Evolutionary conservation across 2,113 vertebrate genomes (phyloP), one percentile per base, ranked within the genome.

Genomic region (Anguilla japonica): DNA sequence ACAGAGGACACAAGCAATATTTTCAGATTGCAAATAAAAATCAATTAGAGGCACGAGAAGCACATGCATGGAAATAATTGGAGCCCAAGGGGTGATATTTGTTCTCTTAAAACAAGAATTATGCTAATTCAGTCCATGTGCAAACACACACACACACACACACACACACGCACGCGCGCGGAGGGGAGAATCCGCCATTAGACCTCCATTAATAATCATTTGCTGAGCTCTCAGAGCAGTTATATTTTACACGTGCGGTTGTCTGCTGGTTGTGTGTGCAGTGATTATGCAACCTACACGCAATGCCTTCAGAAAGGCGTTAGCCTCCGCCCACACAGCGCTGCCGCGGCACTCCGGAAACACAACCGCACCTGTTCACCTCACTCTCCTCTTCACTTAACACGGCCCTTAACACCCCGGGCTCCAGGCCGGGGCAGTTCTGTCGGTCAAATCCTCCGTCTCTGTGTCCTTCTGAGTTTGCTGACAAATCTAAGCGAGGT

Each of bases 11-110:
- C 63, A 67, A 67, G 85, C 79, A 63, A 83, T 86, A 87, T 83
- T 83, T 87, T 87, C 41, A 79, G 85, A 91, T 88, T 85, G 88
- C 91, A 88, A 89, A 91, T 91, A 91, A 87, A 91, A 91, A 91
- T 89, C 88, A 89, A 89, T 94, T 91, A 93, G 91, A 93, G 91
- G 91, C 93, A 88, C 90, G 91, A 92, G 91, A 89, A 95, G 92
- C 93, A 92, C 93, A 95, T 93, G 95, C 94, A 95, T 96, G 95
- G 94, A 95, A 96, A 95, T 96, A 96, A 96, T 95, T 95, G 93
- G 94, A 94, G 95, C 95, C 95, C 95, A 95, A 94, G 95, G 95
- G 94, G 95, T 95, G 92, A 94, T 94, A 95, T 95, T 96, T 96
- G 94, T 95, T 95, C 94, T 95, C 92, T 92, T 96, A 94, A 94